These are phyloP conservation scores for Lynx canadensis DNA, from an alignment of 2,113 vertebrate species.

Conservation along the genomic window DNA sequence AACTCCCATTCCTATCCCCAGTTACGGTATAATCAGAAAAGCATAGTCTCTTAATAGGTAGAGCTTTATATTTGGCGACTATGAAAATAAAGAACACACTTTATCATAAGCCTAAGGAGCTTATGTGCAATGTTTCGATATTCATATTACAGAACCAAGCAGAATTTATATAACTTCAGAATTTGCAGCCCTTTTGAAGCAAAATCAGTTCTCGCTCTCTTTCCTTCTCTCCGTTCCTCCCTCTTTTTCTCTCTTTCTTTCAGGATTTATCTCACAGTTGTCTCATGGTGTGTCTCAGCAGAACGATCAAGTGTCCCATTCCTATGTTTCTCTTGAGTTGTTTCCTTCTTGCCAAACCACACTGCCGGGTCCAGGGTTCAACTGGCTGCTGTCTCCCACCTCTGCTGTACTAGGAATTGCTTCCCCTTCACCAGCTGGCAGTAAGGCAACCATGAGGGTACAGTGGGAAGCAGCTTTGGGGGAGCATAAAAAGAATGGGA, in stretches of 20 bases:
- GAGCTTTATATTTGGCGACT: constrained; percentile 55
- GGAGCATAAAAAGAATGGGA: background rate
- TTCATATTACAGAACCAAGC: constrained; percentile 44
- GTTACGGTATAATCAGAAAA: constrained; percentile 54
- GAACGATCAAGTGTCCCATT: background rate
- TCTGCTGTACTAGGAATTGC: background rate
- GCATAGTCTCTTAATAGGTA: background rate
- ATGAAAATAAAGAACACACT: constrained; percentile 57
- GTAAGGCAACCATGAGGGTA: background rate
- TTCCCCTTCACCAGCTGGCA: constrained; percentile 10
- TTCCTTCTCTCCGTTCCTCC: background rate
- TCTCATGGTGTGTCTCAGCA: background rate
- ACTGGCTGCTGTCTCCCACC: background rate
- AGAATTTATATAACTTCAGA: background rate
- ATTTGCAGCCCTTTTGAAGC: background rate
- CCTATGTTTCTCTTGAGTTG: background rate
- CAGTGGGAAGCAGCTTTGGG: background rate
- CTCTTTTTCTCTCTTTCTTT: background rate
- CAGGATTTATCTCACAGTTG: background rate
- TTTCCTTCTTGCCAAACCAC: constrained; percentile 37
- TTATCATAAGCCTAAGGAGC: constrained; percentile 37
- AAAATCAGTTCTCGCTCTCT: background rate
- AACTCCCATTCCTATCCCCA: background rate
- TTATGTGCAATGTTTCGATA: constrained; percentile 55
- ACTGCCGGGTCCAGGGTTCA: background rate